Conservation (phyloP, 2,888 invertebrate genomes). For the Priocnemis perturbator region DNA sequence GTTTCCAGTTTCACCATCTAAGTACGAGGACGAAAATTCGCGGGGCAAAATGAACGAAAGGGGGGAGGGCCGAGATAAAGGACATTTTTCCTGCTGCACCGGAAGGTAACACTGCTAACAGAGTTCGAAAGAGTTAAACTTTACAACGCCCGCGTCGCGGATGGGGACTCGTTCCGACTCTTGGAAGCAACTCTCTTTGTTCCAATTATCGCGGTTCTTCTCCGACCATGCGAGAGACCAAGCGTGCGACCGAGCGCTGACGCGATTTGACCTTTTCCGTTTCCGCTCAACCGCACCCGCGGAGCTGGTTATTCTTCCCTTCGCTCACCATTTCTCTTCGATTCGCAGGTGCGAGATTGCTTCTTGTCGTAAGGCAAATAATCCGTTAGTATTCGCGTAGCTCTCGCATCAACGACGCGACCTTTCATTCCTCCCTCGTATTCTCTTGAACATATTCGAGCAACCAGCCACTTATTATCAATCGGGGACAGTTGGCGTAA, state of each 20-base stretch:
- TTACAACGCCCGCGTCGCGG: conserved; percentile 50
- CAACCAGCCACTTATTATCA: too few species aligned
- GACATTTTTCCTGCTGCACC: conserved; percentile 56
- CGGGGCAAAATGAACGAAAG: neutral
- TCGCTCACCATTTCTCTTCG: conserved; percentile 44
- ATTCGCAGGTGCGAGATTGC: conserved; percentile 42
- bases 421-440: neutral
- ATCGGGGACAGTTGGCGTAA: too few species aligned
- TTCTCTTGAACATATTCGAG: too few species aligned
- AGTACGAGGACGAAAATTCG: conserved; percentile 20
- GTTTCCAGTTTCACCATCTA: conserved; percentile 19
- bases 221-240: conserved; percentile 45
- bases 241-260: conserved; percentile 52
- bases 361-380: conserved; percentile 1
- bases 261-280: conserved; percentile 57
- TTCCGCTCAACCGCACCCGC: conserved; percentile 56
- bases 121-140: conserved; percentile 65
- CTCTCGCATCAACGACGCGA: conserved; percentile 27
- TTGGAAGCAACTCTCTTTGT: conserved; percentile 56
- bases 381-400: conserved; percentile 7
- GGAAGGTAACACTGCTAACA: conserved; percentile 59
- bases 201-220: conserved; percentile 62
- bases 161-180: conserved; percentile 46
- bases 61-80: conserved; percentile 35
- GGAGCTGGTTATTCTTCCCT: conserved; percentile 50